Evolutionary conservation across 2,113 vertebrate genomes (phyloP).

Genomic region (Lontra canadensis): DNA sequence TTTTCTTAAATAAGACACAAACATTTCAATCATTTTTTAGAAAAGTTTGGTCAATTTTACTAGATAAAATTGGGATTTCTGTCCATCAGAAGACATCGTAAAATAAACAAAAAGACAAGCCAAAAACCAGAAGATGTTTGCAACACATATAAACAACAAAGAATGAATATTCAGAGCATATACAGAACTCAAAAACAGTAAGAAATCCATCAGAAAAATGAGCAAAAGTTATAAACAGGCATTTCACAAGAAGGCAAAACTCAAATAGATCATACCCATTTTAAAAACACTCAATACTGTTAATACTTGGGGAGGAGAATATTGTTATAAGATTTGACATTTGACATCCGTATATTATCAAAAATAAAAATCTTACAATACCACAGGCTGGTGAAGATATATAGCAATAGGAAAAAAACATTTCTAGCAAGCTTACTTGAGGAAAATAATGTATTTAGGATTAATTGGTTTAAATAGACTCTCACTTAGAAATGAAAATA

Average conservation of each 20-base stretch:
- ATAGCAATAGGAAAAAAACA: background rate
- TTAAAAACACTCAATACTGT: background rate
- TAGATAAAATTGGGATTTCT: background rate
- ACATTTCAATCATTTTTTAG: background rate
- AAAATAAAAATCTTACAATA: background rate
- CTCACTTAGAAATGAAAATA: background rate
- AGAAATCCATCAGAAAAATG: background rate
- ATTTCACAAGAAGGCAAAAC: background rate
- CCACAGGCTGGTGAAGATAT: background rate
- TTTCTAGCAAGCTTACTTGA: background rate
- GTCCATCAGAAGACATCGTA: background rate
- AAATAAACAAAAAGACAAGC: background rate
- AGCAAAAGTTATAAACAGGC: background rate
- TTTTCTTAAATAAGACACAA: background rate
- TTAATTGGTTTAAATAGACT: background rate
- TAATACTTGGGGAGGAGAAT: background rate
- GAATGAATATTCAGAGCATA: background rate
- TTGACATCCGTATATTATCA: background rate
- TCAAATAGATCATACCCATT: background rate
- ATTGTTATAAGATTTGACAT: background rate
- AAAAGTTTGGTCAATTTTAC: background rate
- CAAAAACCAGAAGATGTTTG: background rate
- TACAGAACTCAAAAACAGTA: background rate
- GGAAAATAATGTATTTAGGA: background rate
- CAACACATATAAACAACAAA: background rate